Evolutionary conservation across 1,140 invertebrate species (phyloP).

Genomic region (Chironomus tepperi): DNA sequence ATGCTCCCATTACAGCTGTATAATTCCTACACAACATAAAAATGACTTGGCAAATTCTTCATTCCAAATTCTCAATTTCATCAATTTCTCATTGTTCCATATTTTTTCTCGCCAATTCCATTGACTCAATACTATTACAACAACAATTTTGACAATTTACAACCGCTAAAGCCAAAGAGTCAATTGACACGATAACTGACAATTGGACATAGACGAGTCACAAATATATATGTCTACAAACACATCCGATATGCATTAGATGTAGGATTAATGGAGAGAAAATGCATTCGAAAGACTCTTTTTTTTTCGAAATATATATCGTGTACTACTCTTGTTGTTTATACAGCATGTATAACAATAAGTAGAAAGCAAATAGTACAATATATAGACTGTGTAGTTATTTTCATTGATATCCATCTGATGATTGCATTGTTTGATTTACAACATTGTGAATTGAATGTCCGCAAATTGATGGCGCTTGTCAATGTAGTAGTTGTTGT

Average conservation of each 20-base stretch:
- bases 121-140: background rate
- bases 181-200: background rate
- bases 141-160: background rate
- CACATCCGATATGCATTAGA: background rate
- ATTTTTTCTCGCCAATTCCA: too few species aligned
- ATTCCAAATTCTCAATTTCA: too few species aligned
- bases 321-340: too few species aligned
- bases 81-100: too few species aligned
- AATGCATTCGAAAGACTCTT: slow-evolving; percentile 1
- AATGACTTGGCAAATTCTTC: too few species aligned
- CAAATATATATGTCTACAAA: too few species aligned
- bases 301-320: background rate
- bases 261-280: slow-evolving; percentile 4
- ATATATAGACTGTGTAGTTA: background rate
- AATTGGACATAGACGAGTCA: background rate
- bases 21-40: background rate
- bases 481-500: background rate
- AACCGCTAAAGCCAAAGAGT: background rate
- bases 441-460: background rate
- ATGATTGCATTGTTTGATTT: slow-evolving; percentile 5
- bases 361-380: background rate
- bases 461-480: slow-evolving; percentile 6
- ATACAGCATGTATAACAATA: background rate
- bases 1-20: background rate
- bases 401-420: background rate